Percentiles rank a stretch among this genome's conserved stretches.
Conservation (phyloP, 1,140 invertebrate genomes). For the Acromyrmex echinatior region DNA sequence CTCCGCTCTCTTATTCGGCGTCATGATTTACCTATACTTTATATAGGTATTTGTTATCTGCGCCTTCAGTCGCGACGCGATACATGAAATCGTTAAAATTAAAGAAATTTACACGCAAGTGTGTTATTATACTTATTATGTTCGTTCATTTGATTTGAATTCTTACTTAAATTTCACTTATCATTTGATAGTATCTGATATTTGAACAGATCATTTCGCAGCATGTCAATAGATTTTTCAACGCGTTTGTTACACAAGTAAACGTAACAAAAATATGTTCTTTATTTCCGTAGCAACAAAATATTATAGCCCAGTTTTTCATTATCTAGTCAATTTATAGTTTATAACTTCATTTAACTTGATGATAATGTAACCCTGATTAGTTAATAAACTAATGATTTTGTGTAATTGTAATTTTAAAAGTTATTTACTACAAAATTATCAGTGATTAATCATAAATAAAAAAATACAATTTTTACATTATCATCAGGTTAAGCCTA, state of each 20-base stretch:
- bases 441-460: too few relatives aligned
- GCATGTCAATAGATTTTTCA: too few relatives aligned
- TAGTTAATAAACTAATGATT: too few relatives aligned
- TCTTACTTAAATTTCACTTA: constrained; percentile 5
- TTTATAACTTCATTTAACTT: too few relatives aligned
- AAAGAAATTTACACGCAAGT: constrained; percentile 1
- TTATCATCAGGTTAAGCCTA: too few relatives aligned
- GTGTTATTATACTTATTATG: neutral
- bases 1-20: constrained; percentile 1
- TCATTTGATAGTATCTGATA: neutral
- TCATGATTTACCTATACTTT: neutral
- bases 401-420: too few relatives aligned
- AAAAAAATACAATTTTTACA: too few relatives aligned
- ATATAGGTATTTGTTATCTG: neutral
- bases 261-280: neutral
- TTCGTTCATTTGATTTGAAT: neutral
- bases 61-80: neutral
- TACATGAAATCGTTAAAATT: neutral
- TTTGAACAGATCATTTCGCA: constrained; percentile 2
- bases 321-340: too few relatives aligned
- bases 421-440: too few relatives aligned
- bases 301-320: neutral
- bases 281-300: neutral
- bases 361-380: too few relatives aligned
- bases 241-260: neutral